These are phyloP conservation scores for Sesia apiformis DNA, from an alignment of 2,888 invertebrate genomes.

Conservation along the genomic window DNA sequence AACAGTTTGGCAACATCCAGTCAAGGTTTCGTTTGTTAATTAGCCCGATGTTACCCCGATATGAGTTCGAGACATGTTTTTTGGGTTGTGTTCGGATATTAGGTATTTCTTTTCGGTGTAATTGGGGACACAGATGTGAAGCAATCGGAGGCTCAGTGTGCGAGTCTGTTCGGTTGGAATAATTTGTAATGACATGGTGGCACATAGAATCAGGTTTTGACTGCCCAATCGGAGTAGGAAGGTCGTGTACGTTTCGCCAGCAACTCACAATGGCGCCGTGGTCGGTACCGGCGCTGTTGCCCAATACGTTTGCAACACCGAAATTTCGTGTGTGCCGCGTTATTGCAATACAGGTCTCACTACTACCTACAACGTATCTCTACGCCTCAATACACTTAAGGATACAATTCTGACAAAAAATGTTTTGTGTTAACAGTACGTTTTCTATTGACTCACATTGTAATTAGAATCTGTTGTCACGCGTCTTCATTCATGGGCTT, in stretches of 20 bases:
- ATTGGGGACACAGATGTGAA: neutral
- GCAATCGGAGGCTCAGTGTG: neutral
- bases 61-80: neutral
- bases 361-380: constrained; percentile 1
- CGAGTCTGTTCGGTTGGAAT: neutral
- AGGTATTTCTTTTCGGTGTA: neutral
- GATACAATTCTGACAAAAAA: neutral
- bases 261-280: constrained; percentile 59
- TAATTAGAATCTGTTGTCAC: constrained; percentile 7
- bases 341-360: constrained; percentile 50
- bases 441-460: neutral
- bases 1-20: constrained; percentile 33
- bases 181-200: constrained; percentile 1
- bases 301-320: constrained; percentile 65
- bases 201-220: constrained; percentile 45
- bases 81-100: neutral
- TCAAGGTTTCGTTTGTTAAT: constrained; percentile 41
- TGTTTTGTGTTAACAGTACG: neutral
- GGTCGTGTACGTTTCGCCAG: constrained; percentile 66
- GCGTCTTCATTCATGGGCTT: constrained; percentile 17
- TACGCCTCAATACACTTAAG: neutral
- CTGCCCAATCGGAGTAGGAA: constrained; percentile 63
- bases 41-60: neutral
- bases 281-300: constrained; percentile 49
- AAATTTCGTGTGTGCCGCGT: constrained; percentile 67